Evolutionary conservation across 2,888 invertebrate genomes (phyloP), one percentile per base, ranked within the genome.

Genomic region (Caenorhabditis panamensis): DNA sequence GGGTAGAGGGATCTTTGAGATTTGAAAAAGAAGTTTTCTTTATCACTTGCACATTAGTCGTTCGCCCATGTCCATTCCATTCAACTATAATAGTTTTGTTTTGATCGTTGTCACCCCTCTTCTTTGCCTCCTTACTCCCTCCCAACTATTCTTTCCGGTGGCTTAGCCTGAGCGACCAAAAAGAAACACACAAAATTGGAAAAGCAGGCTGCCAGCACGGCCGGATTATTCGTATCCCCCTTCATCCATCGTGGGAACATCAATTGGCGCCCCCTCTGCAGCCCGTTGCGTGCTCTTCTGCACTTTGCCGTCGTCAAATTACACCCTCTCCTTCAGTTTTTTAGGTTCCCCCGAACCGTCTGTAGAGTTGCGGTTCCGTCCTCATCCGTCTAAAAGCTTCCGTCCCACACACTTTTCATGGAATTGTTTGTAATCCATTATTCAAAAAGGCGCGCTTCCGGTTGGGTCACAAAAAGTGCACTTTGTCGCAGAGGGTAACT

Each of bases 231-330:
- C 63, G 72, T 73, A 63, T 63, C 64, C 49, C 49, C 51, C 59
- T 69, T 73, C 37, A 73, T 73, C 64, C 72, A 73, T 73, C 72
- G 72, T 73, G 72, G 64, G 72, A 73, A 73, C 72, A 62, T 64
- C 64, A 69, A 61, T 69, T 49, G 41, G 37, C 56, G 36, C 36
- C 6, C 36, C 11, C 36, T 36, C 11, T 41, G 31, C 9, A 9
- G 5, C 41, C 13, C 41, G 13, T 41, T 64, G 71, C 71, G 71
- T 72, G 71, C 56, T 62, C 62, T 31, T 54, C 54, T 63, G 71
- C 71, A 72, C 71, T 72, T 72, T 62, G 49, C 61, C 28, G 54
- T 73, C 64, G 53, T 73, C 72, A 53, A 54, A 62, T 72, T 72
- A 63, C 72, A 71, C 71, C 36, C 54, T 16, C 51, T 47, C 61